These are phyloP conservation scores for Isotomurus palustris DNA, from an alignment of 2,888 invertebrate genomes.

Conservation along the genomic window DNA sequence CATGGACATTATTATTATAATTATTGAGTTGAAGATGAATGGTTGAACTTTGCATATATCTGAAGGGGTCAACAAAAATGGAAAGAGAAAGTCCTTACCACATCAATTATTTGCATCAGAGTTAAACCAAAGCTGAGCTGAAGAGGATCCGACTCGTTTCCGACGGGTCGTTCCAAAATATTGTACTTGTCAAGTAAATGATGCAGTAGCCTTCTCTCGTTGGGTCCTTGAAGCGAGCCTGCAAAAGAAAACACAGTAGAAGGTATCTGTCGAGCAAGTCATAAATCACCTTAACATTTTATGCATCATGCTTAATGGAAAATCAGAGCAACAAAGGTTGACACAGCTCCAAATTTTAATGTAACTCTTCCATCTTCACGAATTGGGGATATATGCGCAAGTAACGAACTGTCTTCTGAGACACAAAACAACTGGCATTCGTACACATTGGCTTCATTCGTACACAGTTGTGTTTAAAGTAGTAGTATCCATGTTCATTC, in stretches of 20 bases:
- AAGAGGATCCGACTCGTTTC: conserved; percentile 92
- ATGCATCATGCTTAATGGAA: too few relatives aligned
- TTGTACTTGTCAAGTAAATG: conserved; percentile 89
- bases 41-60: too few relatives aligned
- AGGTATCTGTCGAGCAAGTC: too few relatives aligned
- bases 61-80: background rate
- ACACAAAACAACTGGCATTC: too few relatives aligned
- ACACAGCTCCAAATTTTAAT: background rate
- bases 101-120: conserved; percentile 96
- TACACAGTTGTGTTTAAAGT: too few relatives aligned
- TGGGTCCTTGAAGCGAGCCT: conserved; percentile 80
- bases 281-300: conserved; percentile 6
- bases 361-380: too few relatives aligned
- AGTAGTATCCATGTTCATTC: too few relatives aligned
- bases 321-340: background rate
- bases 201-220: conserved; percentile 87
- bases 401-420: too few relatives aligned
- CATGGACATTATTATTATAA: too few relatives aligned
- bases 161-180: conserved; percentile 72
- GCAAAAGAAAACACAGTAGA: conserved; percentile 47
- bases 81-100: conserved; percentile 62
- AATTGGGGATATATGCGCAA: too few relatives aligned
- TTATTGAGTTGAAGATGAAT: too few relatives aligned
- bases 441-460: too few relatives aligned
- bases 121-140: conserved; percentile 94